Evolutionary conservation across 2,797 vertebrate genomes (phyloP), one percentile per base, ranked within the genome.

Genomic region (Tragopan temminckii): DNA sequence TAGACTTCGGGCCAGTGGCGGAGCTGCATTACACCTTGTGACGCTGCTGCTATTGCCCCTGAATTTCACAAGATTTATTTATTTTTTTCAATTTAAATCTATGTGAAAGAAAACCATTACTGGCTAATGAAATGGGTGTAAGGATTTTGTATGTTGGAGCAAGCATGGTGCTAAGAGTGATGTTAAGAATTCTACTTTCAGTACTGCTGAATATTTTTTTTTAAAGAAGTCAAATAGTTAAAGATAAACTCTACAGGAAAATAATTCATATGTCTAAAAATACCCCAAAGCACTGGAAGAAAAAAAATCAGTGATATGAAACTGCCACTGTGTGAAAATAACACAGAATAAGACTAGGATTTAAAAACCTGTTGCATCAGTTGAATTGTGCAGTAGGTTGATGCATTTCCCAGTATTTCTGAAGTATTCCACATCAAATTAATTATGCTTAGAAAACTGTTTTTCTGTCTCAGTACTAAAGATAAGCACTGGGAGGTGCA

Each of bases 11-110:
- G 42, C 42, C 64, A 5, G 3, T 16, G 43, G 42, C 35, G 43
- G 72, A 43, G 29, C 40, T 61, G 48, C 5, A 4, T 42, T 42
- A 59, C 29, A 62, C 52, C n/a, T 3, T 42, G 24, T 57, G 38
- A 61, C 6, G 0, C 4, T 36, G 53, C 33, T 55, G 1, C 13
- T 38, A 3, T 1, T 61, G 13, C 29, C 46, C 27, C 27, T 38
- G 66, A 31, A n/a, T 69, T 77, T 36, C 38, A 21, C 40, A 67
- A 40, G 21, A 20, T 2, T 10, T 10, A 11, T 25, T 48, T 53
- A 15, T 45, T 10, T 76, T 38, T 2, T 11, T 9, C 5, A 20
- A 42, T 50, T 57, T 24, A 24, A 38, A 36, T 6, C 4, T 48
- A 0, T 16, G 38, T 77, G 33, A 62, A 38, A 80, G 50, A 92